phyloP scores from a whole-genome alignment of 2,113 vertebrate species.

The Acanthisitta chloris region DNA sequence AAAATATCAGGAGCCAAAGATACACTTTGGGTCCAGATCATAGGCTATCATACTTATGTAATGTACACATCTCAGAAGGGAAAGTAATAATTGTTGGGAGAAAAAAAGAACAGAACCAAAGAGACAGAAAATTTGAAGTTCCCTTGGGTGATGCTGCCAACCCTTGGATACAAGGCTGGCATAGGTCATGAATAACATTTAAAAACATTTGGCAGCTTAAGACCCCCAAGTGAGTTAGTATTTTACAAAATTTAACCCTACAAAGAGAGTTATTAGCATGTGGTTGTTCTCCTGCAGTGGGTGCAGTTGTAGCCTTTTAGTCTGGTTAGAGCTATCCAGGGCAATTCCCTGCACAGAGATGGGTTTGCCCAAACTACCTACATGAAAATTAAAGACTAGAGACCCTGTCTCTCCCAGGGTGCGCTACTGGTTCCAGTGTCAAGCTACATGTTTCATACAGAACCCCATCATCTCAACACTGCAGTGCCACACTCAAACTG shows the following conservation, averaged over 20 bases:
- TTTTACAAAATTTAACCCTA: background rate
- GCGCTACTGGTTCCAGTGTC: background rate
- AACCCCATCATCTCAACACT: background rate
- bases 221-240: background rate
- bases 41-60: background rate
- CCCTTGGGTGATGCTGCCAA: background rate
- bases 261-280: background rate
- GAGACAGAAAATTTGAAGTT: background rate
- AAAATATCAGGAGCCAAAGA: background rate
- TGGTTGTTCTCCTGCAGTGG: background rate
- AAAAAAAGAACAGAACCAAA: background rate
- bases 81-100: background rate
- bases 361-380: background rate
- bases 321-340: background rate
- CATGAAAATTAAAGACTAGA: background rate
- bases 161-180: background rate
- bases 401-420: background rate
- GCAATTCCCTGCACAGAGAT: background rate
- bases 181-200: background rate
- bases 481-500: background rate
- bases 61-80: rapidly evolving
- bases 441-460: background rate
- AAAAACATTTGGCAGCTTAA: background rate
- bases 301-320: background rate
- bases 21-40: background rate